Base-by-base conservation (phyloP, 2,888 invertebrate species). In the Blomia tropicalis region DNA sequence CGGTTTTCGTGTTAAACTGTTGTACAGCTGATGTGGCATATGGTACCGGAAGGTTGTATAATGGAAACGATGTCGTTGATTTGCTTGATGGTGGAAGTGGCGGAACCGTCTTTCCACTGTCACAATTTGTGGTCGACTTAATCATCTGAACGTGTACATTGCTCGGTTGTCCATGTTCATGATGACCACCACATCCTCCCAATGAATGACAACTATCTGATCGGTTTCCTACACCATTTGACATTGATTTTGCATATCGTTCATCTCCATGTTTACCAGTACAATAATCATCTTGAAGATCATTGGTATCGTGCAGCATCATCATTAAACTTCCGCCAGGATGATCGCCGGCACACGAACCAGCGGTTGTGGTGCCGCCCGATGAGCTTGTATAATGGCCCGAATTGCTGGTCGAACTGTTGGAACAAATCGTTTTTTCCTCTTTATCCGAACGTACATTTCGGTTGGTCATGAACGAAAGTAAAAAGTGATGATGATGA, bases 1-100 rank as follows among this genome's bases (percentile, higher is more conserved):
- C 56, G 11, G 25, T 56, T 2, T 17, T 29, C n/a, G 22, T 2
- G n/a, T 31, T 36, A 11, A 19, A n/a, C 25, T 19, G 23, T 36
- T 56, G 56, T 14, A 56, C 56, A 11, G 56, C 25, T n/a, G 59
- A 58, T 17, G 59, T 58, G 2, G 59, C 59, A 41, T 58, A 58
- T 19, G 59, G 47, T 19, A 58, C 43, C n/a, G 59, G 59, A 14
- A 58, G 43, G 41, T 51, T 27, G 29, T 56, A 56, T 30, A 56
- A 25, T 7, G 56, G 56, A 56, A 19, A 56, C 11, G 25, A 29
- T 2, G 56, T 19, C 1, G 25, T 23, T 7, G 51, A 47, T 19
- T 47, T 47, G 51, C 51, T 47, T 7, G 51, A 14, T 7, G 51
- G 22, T 11, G 51, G 51, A 7, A 27, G 51, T 19, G 51, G 51